These are phyloP conservation scores for Pseudorhombus dupliciocellatus DNA, from an alignment of 2,113 vertebrate species.

Conservation along the genomic window DNA sequence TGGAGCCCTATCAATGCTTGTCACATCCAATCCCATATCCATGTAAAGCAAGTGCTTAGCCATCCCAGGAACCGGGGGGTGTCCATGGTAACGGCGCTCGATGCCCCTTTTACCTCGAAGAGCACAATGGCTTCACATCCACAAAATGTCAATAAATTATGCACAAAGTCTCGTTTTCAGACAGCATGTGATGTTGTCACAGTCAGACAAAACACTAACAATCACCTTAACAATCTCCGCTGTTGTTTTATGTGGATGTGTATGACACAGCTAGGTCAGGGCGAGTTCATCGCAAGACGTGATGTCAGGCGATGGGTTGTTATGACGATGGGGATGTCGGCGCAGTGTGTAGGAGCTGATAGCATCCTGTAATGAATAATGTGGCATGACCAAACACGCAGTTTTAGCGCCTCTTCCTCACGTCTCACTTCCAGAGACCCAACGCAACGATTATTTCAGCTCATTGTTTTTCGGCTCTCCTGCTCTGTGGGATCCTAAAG, in stretches of 20 bases:
- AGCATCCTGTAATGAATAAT: background rate
- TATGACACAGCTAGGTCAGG: background rate
- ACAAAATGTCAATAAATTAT: constrained; percentile 35
- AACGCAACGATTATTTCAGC: constrained; percentile 18
- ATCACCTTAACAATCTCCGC: background rate
- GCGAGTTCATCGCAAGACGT: background rate
- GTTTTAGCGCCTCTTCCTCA: background rate
- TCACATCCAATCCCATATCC: constrained; percentile 33
- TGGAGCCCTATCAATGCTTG: constrained; percentile 36
- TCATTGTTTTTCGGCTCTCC: background rate
- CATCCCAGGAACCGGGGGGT: constrained; percentile 18
- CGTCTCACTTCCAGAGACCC: constrained; percentile 5
- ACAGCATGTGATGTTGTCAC: background rate
- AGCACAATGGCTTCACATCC: constrained; percentile 34
- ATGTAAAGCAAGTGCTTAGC: constrained; percentile 30
- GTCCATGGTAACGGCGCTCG: constrained; percentile 51
- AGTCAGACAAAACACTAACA: constrained; percentile 2
- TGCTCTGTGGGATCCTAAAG: constrained; percentile 2
- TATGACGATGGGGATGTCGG: constrained; percentile 5
- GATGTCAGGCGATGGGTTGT: constrained; percentile 2
- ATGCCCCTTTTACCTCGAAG: constrained; percentile 31
- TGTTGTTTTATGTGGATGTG: background rate
- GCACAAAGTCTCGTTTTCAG: constrained; percentile 18
- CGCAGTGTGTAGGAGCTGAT: background rate
- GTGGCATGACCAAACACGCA: background rate